Percentiles rank a stretch among this genome's conserved stretches.
Conservation (phyloP, 2,888 invertebrate genomes). For the Trichogramma evanescens region DNA sequence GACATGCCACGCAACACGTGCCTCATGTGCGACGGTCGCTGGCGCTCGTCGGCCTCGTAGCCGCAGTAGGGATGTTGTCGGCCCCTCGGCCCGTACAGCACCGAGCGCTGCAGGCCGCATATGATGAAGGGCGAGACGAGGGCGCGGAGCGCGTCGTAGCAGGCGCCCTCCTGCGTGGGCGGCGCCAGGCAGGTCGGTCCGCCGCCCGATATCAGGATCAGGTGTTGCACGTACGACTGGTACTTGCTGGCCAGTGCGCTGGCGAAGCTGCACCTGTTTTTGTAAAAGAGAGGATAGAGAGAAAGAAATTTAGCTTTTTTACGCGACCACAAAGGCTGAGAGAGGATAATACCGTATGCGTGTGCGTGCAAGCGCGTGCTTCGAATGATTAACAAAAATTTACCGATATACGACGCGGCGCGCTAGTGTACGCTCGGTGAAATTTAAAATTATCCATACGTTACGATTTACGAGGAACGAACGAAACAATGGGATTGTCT, state of each 20-base stretch:
- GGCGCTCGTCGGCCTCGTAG: conserved; percentile 37
- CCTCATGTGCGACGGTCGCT: conserved; percentile 50
- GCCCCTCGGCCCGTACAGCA: conserved; percentile 53
- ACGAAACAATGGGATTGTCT: too few species aligned
- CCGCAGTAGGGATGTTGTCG: conserved; percentile 53
- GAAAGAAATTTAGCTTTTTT: too few species aligned
- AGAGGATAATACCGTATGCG: too few species aligned
- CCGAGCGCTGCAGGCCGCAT: conserved; percentile 53
- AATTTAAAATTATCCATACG: too few species aligned
- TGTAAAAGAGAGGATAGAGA: background rate
- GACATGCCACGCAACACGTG: conserved; percentile 56
- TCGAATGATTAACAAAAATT: too few species aligned
- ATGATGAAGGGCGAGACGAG: conserved; percentile 55
- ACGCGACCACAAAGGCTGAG: too few species aligned
- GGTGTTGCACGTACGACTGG: conserved; percentile 53
- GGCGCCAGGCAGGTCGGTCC: conserved; percentile 62
- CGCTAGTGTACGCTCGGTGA: too few species aligned
- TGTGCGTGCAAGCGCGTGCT: too few species aligned
- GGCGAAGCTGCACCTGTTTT: conserved; percentile 57
- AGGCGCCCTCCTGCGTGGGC: conserved; percentile 51
- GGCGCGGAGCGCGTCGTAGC: conserved; percentile 50
- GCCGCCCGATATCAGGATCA: conserved; percentile 62
- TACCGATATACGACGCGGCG: too few species aligned
- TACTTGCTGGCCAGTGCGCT: conserved; percentile 56
- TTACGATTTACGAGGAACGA: too few species aligned